Conservation (phyloP, 2,797 vertebrate genomes). For the Cichlasoma orientale region DNA sequence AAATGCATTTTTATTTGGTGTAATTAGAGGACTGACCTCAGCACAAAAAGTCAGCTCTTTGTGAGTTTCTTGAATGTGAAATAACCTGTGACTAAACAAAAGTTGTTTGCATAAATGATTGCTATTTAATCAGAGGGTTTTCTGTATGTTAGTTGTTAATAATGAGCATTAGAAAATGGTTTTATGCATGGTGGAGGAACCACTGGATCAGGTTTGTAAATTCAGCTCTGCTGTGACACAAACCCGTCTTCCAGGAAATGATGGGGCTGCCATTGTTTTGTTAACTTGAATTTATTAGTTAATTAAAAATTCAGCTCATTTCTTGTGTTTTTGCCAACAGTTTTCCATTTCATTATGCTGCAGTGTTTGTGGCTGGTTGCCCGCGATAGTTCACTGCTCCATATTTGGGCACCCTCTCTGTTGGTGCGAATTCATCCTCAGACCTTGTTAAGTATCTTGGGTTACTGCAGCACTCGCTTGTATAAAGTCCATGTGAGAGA, state of each 20-base stretch:
- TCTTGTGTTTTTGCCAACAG: background rate
- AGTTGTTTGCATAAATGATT: background rate
- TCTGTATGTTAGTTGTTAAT: background rate
- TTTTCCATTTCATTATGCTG: conserved; percentile 17
- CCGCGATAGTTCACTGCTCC: background rate
- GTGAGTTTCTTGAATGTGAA: background rate
- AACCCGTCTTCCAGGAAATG: background rate
- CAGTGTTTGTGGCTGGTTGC: background rate
- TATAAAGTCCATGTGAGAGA: background rate
- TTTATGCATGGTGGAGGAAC: background rate
- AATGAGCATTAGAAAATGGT: background rate
- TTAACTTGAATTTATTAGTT: conserved; percentile 23
- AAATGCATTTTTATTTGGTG: background rate
- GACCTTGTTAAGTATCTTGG: conserved; percentile 23
- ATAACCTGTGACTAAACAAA: background rate
- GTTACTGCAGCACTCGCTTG: background rate
- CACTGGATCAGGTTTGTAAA: background rate
- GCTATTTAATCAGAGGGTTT: background rate
- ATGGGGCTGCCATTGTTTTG: conserved; percentile 14
- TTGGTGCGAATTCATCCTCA: background rate
- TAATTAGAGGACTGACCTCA: background rate
- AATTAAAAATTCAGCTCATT: conserved; percentile 24
- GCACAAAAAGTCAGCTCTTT: background rate
- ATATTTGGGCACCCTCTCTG: background rate
- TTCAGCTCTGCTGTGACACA: background rate